These are phyloP conservation scores for Heteromormyrus szaboi DNA, from an alignment of 2,797 vertebrate species.

Conservation along the genomic window DNA sequence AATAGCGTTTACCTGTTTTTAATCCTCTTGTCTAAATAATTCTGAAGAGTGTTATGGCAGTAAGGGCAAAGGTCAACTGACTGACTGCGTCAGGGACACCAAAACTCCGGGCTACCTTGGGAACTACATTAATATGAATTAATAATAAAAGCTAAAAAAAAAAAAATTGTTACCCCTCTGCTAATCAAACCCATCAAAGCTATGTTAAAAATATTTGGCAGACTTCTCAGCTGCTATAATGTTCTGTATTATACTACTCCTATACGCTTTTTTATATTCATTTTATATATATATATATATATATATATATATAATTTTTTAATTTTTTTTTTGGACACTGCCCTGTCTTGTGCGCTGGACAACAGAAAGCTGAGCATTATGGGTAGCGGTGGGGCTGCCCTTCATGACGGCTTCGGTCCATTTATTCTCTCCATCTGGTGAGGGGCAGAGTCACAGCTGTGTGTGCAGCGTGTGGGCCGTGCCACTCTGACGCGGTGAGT, in stretches of 20 bases:
- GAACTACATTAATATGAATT: background rate
- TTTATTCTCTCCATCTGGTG: background rate
- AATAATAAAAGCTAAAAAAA: background rate
- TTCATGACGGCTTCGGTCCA: background rate
- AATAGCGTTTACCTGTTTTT: background rate
- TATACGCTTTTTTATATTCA: background rate
- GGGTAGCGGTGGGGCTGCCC: background rate
- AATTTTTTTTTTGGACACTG: background rate
- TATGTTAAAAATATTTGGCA: background rate
- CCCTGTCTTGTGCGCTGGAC: background rate
- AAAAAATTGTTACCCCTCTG: background rate
- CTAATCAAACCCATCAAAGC: background rate
- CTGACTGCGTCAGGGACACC: background rate
- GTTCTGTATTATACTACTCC: background rate
- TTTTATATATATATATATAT: background rate
- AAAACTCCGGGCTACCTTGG: background rate
- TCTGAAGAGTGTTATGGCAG: background rate
- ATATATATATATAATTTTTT: too few species aligned
- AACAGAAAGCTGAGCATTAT: background rate
- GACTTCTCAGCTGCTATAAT: background rate
- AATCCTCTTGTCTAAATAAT: background rate
- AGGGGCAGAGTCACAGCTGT: slow-evolving; percentile 14
- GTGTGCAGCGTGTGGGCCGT: slow-evolving; percentile 41
- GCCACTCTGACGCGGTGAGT: slow-evolving; percentile 44
- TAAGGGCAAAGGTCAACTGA: background rate